Evolutionary conservation across 2,888 invertebrate genomes (phyloP).

Genomic region (Agrotis exclamationis): DNA sequence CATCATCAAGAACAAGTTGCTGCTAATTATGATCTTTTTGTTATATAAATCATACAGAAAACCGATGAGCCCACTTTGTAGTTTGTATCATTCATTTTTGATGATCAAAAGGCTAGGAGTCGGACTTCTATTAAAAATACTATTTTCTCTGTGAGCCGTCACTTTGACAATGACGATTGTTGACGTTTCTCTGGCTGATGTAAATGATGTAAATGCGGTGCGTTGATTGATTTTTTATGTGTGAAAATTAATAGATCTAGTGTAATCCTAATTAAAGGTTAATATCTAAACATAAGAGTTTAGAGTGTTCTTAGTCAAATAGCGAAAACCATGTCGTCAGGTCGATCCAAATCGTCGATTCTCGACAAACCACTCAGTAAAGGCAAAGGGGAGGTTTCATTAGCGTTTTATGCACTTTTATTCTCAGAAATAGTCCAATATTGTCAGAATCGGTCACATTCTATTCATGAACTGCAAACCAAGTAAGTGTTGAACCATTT

Average conservation of each 20-base stretch:
- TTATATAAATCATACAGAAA: no score
- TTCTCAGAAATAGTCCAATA: slow-evolving; percentile 99
- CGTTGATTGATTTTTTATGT: no score
- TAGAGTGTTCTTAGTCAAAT: background rate
- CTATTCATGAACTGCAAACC: slow-evolving; percentile 98
- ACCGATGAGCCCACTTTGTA: no score
- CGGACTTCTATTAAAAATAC: background rate
- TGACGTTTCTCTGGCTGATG: background rate
- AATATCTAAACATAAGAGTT: background rate
- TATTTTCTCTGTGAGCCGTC: background rate
- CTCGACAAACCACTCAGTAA: slow-evolving; percentile 97
- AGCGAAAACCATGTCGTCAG: slow-evolving; percentile 82
- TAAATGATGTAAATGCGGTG: no score
- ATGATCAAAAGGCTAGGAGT: background rate
- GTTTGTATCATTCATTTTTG: no score
- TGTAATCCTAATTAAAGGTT: background rate
- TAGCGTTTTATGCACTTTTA: slow-evolving; percentile 97
- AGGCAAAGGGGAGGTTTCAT: slow-evolving; percentile 97
- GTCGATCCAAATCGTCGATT: slow-evolving; percentile 94
- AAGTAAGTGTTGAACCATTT: slow-evolving; percentile 92
- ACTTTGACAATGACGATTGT: slow-evolving; percentile 2
- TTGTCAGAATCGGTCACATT: slow-evolving; percentile 98
- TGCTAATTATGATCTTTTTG: no score
- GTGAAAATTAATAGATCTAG: no score
- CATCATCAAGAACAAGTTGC: no score